phyloP scores from a whole-genome alignment of 2,888 invertebrate species.

The Sarcophaga caerulescens region DNA sequence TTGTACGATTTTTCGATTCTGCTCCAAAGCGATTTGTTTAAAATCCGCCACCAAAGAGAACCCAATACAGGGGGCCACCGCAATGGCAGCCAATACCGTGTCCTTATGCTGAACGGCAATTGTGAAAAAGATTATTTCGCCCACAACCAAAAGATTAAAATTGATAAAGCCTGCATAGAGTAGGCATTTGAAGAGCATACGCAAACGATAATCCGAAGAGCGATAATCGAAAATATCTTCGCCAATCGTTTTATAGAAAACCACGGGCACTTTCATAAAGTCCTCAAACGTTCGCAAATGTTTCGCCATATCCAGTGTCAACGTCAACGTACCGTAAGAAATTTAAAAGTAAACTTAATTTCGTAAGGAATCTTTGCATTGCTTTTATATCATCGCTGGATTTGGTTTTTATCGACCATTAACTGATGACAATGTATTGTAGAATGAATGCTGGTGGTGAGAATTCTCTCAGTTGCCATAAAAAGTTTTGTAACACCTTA shows the following conservation, averaged over 20 bases:
- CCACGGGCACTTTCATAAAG: slow-evolving; percentile 73
- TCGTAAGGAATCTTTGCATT: background rate
- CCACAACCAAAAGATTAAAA: slow-evolving; percentile 73
- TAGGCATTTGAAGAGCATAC: slow-evolving; percentile 62
- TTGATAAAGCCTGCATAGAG: slow-evolving; percentile 73
- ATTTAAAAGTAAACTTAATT: background rate
- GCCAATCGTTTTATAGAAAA: slow-evolving; percentile 74
- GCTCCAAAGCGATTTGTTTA: slow-evolving; percentile 74
- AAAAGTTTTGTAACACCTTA: slow-evolving; percentile 14
- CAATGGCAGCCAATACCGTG: slow-evolving; percentile 74
- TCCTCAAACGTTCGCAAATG: slow-evolving; percentile 69
- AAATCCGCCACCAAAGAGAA: slow-evolving; percentile 75
- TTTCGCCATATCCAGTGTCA: background rate
- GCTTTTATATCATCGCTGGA: background rate
- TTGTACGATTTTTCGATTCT: slow-evolving; percentile 69
- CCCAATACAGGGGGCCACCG: slow-evolving; percentile 77
- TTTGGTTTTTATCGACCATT: background rate
- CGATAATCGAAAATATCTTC: slow-evolving; percentile 75
- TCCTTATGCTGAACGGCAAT: slow-evolving; percentile 72
- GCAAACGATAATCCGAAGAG: slow-evolving; percentile 61
- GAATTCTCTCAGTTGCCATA: slow-evolving; percentile 11
- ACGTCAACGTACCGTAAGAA: background rate
- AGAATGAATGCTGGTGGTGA: background rate
- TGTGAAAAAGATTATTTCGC: slow-evolving; percentile 74
- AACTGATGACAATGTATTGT: background rate